Percentiles rank a stretch among this genome's conserved stretches.
phyloP scores from a whole-genome alignment of 2,888 invertebrate genomes.

The Cerceris rybyensis region DNA sequence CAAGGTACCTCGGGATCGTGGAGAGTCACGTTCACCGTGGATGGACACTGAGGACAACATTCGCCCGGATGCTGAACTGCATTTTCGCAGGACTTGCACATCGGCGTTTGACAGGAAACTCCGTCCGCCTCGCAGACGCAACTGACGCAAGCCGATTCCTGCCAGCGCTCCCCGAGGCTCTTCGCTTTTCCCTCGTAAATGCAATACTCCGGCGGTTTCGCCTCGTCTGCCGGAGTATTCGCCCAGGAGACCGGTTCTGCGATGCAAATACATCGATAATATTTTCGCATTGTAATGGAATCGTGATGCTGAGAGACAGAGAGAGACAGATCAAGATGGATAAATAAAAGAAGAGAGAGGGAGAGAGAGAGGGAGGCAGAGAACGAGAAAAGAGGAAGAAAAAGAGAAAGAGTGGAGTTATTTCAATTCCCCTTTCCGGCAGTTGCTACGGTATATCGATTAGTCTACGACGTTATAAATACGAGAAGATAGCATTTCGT shows the following conservation, averaged over 20 bases:
- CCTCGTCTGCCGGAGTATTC: slow-evolving; percentile 46
- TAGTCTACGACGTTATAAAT: no score
- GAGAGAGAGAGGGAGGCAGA: no score
- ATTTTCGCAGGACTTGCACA: slow-evolving; percentile 77
- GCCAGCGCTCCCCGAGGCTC: slow-evolving; percentile 68
- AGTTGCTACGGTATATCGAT: no score
- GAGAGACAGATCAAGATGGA: no score
- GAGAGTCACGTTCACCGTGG: slow-evolving; percentile 36
- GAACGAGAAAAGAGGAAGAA: no score
- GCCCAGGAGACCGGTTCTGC: slow-evolving; percentile 69
- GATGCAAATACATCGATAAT: slow-evolving; percentile 24
- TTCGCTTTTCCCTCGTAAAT: slow-evolving; percentile 66
- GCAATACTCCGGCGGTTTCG: slow-evolving; percentile 56
- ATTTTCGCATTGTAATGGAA: background rate
- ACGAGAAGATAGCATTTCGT: no score
- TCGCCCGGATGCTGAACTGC: slow-evolving; percentile 70
- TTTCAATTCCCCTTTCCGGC: no score
- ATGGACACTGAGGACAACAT: slow-evolving; percentile 75
- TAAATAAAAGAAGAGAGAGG: no score
- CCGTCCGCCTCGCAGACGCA: slow-evolving; percentile 74
- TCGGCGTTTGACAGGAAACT: slow-evolving; percentile 71
- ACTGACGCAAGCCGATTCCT: slow-evolving; percentile 69
- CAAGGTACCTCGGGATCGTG: slow-evolving; percentile 48
- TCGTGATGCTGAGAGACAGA: background rate
- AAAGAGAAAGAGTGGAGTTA: background rate